A percentile compares a stretch with the other conserved stretches of the same genome.
Evolutionary conservation across 2,888 invertebrate species (phyloP).

Genomic region (Drosophila lutescens): DNA sequence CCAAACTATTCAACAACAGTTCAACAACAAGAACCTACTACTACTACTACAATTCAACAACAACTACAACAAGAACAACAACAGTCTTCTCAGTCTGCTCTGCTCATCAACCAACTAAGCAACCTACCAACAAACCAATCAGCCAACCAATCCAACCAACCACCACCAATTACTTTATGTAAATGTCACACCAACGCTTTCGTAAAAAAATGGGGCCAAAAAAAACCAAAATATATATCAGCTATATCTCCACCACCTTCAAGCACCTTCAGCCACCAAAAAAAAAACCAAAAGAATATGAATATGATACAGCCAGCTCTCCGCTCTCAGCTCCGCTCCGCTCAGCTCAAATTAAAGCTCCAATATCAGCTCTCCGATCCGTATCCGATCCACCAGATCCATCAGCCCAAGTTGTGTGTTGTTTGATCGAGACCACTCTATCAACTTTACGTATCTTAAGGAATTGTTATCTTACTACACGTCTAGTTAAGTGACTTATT

Average conservation of each 20-base stretch:
- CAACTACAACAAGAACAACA: conserved; percentile 39
- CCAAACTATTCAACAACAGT: conserved; percentile 28
- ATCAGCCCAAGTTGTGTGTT: conserved; percentile 47
- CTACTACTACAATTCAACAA: conserved; percentile 29
- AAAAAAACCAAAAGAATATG: conserved; percentile 13
- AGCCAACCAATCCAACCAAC: conserved; percentile 38
- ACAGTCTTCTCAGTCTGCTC: conserved; percentile 65
- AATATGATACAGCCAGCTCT: conserved; percentile 14
- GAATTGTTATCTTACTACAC: conserved; percentile 34
- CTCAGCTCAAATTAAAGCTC: conserved; percentile 29
- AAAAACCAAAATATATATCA: conserved; percentile 32
- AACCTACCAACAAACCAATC: conserved; percentile 40
- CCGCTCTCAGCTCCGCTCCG: conserved; percentile 28
- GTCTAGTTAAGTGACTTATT: conserved; percentile 17
- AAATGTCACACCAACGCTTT: conserved; percentile 53
- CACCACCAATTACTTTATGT: conserved; percentile 43
- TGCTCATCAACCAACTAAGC: conserved; percentile 56
- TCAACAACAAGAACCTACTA: conserved; percentile 26
- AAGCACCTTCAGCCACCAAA: conserved; percentile 40
- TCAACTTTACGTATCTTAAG: conserved; percentile 46
- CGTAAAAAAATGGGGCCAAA: conserved; percentile 45
- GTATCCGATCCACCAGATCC: conserved; percentile 41
- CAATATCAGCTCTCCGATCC: conserved; percentile 38
- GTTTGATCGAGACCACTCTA: conserved; percentile 37
- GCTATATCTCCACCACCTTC: conserved; percentile 42